These are phyloP conservation scores for Lutraria lutraria DNA, from an alignment of 2,888 invertebrate species.

Conservation along the genomic window DNA sequence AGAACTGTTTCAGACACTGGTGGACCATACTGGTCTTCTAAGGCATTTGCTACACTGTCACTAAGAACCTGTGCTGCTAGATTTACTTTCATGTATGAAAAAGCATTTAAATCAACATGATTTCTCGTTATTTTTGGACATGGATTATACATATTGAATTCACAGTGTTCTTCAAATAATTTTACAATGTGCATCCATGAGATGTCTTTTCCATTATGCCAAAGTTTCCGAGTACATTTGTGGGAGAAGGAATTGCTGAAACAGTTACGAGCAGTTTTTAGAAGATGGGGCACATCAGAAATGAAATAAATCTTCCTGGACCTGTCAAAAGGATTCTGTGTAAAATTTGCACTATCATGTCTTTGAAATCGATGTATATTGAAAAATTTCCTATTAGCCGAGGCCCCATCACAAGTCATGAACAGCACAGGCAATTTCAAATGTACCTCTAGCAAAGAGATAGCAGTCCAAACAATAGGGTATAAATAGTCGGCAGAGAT, in stretches of 20 bases:
- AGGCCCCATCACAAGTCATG: slow-evolving; percentile 18
- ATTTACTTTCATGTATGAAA: too few species aligned
- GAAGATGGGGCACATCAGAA: slow-evolving; percentile 64
- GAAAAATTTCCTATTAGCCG: not conserved
- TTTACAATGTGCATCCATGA: slow-evolving; percentile 48
- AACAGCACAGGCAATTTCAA: not conserved
- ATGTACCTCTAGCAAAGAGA: not conserved
- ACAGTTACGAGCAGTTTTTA: slow-evolving; percentile 67
- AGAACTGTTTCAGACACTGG: too few species aligned
- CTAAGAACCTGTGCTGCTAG: too few species aligned
- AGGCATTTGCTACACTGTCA: too few species aligned
- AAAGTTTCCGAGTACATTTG: slow-evolving; percentile 56
- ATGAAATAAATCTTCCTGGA: slow-evolving; percentile 55
- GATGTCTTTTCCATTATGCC: slow-evolving; percentile 63
- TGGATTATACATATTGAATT: slow-evolving; percentile 1
- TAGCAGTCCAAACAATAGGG: not conserved
- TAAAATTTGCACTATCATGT: not conserved
- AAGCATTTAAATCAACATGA: too few species aligned
- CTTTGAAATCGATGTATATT: not conserved
- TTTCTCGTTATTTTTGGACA: too few species aligned
- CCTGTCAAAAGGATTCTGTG: slow-evolving; percentile 15
- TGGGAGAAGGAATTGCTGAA: slow-evolving; percentile 66
- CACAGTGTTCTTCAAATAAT: slow-evolving; percentile 61
- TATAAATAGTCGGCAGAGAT: too few species aligned
- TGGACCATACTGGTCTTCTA: too few species aligned